phyloP scores from a whole-genome alignment of 2,113 vertebrate species.

The Dinomys branickii region DNA sequence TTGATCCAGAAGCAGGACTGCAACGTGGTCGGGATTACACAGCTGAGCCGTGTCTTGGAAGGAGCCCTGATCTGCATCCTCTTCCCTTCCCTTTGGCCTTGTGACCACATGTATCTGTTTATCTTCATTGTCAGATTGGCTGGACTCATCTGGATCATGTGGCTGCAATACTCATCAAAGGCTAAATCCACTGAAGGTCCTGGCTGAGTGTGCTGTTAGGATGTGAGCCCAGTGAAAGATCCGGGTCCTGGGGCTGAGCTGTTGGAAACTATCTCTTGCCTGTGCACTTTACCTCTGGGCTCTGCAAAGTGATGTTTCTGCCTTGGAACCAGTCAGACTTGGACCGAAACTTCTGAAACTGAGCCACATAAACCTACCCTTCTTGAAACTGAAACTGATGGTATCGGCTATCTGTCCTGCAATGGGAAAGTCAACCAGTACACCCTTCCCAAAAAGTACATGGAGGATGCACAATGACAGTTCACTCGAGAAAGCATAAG shows the following conservation, averaged over 20 bases:
- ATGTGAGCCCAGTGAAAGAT: background rate
- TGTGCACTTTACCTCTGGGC: background rate
- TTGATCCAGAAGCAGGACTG: background rate
- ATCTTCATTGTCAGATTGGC: background rate
- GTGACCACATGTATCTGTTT: background rate
- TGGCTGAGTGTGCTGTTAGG: background rate
- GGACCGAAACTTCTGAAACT: background rate
- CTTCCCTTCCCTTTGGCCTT: background rate
- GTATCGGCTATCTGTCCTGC: background rate
- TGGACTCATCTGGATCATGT: background rate
- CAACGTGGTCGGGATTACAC: background rate
- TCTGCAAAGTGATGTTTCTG: background rate
- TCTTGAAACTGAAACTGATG: too few species aligned
- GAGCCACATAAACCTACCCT: background rate
- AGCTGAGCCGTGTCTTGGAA: background rate
- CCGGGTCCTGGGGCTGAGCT: background rate
- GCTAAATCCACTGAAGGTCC: background rate
- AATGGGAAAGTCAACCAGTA: background rate
- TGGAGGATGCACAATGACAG: background rate
- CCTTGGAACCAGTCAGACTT: too few species aligned
- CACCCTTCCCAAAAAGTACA: background rate
- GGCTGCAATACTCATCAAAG: background rate
- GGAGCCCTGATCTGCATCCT: fast-evolving
- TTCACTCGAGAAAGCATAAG: background rate
- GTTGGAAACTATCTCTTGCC: background rate